Conservation (phyloP, 2,888 invertebrate species). For the Agonum fuliginosum region DNA sequence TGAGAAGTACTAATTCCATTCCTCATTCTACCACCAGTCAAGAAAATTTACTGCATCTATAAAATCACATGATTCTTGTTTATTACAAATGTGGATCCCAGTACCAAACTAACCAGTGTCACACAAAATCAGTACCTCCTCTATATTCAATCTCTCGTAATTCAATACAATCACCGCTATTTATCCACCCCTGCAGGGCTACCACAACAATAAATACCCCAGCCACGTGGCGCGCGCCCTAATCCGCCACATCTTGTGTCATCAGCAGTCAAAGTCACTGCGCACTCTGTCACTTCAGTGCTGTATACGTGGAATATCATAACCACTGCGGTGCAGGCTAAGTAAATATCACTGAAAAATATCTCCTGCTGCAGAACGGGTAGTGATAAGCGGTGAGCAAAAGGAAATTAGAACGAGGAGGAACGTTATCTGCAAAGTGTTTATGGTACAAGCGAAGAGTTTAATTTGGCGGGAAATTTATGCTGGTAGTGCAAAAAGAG, state of each 20-base stretch:
- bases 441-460: too few relatives aligned
- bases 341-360: slow-evolving; percentile 23
- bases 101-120: background rate
- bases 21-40: too few relatives aligned
- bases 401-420: too few relatives aligned
- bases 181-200: slow-evolving; percentile 11
- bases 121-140: background rate
- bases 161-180: slow-evolving; percentile 33
- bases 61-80: too few relatives aligned
- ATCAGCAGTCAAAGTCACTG: background rate
- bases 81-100: too few relatives aligned
- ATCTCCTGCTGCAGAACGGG: background rate
- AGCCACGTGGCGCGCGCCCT: background rate
- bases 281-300: background rate
- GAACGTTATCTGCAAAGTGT: background rate
- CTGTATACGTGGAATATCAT: slow-evolving; percentile 14
- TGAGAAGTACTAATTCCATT: too few relatives aligned
- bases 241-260: slow-evolving; percentile 28
- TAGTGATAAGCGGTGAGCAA: too few relatives aligned
- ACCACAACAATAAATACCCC: slow-evolving; percentile 26
- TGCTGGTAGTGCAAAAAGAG: too few relatives aligned
- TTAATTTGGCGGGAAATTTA: too few relatives aligned
- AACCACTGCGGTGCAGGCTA: background rate
- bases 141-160: slow-evolving; percentile 16
- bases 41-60: too few relatives aligned